Conservation (phyloP, 2,797 vertebrate genomes). For the Pseudochaenichthys georgianus region DNA sequence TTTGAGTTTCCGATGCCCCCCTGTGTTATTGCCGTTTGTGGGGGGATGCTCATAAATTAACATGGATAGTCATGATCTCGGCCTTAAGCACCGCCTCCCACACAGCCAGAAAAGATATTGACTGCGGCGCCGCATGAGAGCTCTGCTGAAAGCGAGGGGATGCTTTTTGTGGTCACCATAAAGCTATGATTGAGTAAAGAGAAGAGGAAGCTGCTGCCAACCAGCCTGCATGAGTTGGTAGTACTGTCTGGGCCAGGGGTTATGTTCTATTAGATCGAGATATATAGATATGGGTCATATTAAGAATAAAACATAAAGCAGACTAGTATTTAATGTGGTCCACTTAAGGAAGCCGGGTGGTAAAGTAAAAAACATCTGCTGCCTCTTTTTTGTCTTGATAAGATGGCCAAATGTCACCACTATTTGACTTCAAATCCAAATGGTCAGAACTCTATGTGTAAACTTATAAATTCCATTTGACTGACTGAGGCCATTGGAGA, state of each 20-base stretch:
- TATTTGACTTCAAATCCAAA: background rate
- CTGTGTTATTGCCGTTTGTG: conserved; percentile 38
- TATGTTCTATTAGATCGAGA: background rate
- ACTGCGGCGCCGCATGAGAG: conserved; percentile 13
- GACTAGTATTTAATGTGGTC: background rate
- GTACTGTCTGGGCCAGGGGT: background rate
- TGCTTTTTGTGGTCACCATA: conserved; percentile 60
- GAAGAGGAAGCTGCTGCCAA: conserved; percentile 22
- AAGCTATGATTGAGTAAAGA: conserved; percentile 34
- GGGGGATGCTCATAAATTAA: conserved; percentile 46
- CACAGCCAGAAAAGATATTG: conserved; percentile 59
- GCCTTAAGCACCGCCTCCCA: conserved; percentile 58
- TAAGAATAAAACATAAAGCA: background rate
- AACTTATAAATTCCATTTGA: too few relatives aligned
- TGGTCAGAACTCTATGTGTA: background rate
- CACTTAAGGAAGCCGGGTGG: background rate
- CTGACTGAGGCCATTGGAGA: background rate
- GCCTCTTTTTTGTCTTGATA: background rate
- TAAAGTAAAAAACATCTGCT: background rate
- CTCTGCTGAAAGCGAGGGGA: conserved; percentile 42
- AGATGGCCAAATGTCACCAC: background rate
- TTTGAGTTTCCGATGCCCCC: conserved; percentile 34
- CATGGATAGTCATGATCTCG: conserved; percentile 26
- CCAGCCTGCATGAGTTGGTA: conserved; percentile 4
- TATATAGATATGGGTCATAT: background rate